Evolutionary conservation across 2,113 vertebrate species (phyloP).

Genomic region (Zingel zingel): DNA sequence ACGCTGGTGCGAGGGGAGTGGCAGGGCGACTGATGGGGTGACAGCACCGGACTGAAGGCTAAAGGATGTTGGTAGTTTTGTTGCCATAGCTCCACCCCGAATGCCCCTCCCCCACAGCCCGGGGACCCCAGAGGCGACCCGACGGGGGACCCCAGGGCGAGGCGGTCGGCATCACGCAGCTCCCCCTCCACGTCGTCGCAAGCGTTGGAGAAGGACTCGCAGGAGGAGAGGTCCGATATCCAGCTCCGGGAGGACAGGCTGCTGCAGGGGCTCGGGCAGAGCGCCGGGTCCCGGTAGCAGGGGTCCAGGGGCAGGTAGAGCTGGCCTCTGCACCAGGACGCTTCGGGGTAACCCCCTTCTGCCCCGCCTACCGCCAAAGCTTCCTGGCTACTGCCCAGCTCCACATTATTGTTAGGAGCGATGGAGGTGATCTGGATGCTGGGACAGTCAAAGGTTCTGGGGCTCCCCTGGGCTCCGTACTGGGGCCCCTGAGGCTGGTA

Average conservation of each 20-base stretch:
- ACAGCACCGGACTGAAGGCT: conserved; percentile 87
- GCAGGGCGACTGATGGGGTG: conserved; percentile 87
- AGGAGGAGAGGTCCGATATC: conserved; percentile 91
- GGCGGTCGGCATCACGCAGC: conserved; percentile 89
- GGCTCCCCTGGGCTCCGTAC: conserved; percentile 85
- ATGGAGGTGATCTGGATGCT: conserved; percentile 99
- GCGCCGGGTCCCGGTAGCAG: conserved; percentile 88
- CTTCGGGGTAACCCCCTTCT: conserved; percentile 56
- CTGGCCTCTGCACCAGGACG: conserved; percentile 85
- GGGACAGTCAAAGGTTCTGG: conserved; percentile 93
- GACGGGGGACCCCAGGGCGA: conserved; percentile 88
- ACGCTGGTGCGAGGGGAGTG: conserved; percentile 94
- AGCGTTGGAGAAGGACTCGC: conserved; percentile 93
- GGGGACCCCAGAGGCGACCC: conserved; percentile 86
- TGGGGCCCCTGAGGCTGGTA: conserved; percentile 84
- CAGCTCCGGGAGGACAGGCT: conserved; percentile 86
- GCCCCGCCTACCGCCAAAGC: conserved; percentile 38
- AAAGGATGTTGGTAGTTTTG: conserved; percentile 73
- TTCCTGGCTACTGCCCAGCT: conserved; percentile 43
- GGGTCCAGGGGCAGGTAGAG: conserved; percentile 93
- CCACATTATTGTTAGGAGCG: conserved; percentile 71
- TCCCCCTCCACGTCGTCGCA: conserved; percentile 93
- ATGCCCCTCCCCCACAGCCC: conserved; percentile 78
- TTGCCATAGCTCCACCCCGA: conserved; percentile 92
- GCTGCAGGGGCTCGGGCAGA: conserved; percentile 83